These are phyloP conservation scores for Phytoseiulus persimilis DNA, from an alignment of 2,888 invertebrate species.

Conservation along the genomic window DNA sequence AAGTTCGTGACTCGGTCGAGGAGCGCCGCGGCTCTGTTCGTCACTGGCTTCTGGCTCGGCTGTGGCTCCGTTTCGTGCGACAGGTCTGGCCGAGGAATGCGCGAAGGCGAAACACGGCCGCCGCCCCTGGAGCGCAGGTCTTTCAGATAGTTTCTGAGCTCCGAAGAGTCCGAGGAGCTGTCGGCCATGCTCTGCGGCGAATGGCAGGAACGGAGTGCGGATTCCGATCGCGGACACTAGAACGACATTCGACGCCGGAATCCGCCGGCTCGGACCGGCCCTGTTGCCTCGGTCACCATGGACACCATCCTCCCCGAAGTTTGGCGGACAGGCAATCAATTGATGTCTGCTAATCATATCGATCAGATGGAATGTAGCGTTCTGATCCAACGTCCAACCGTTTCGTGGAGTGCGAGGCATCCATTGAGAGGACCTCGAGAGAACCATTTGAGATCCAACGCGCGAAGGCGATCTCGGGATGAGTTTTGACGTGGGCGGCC, in stretches of 20 bases:
- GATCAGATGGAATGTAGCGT: too few relatives aligned
- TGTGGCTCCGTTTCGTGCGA: not conserved
- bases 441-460: too few relatives aligned
- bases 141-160: slow-evolving; percentile 28
- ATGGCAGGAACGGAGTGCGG: too few relatives aligned
- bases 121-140: not conserved
- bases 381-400: too few relatives aligned
- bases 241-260: not conserved
- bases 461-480: too few relatives aligned
- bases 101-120: not conserved
- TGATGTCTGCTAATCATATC: too few relatives aligned
- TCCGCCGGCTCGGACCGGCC: not conserved
- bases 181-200: slow-evolving; percentile 7
- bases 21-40: slow-evolving; percentile 15
- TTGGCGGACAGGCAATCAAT: not conserved
- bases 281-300: not conserved
- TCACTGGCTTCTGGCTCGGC: not conserved
- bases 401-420: too few relatives aligned
- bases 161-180: slow-evolving; percentile 21
- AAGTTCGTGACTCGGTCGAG: not conserved
- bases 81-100: not conserved
- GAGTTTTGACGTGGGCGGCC: too few relatives aligned
- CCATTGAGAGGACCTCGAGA: too few relatives aligned
- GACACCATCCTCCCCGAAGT: not conserved
- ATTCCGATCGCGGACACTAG: not conserved